Evolutionary conservation across 1,140 invertebrate species (phyloP).

Genomic region (Drosophila equinoxialis): DNA sequence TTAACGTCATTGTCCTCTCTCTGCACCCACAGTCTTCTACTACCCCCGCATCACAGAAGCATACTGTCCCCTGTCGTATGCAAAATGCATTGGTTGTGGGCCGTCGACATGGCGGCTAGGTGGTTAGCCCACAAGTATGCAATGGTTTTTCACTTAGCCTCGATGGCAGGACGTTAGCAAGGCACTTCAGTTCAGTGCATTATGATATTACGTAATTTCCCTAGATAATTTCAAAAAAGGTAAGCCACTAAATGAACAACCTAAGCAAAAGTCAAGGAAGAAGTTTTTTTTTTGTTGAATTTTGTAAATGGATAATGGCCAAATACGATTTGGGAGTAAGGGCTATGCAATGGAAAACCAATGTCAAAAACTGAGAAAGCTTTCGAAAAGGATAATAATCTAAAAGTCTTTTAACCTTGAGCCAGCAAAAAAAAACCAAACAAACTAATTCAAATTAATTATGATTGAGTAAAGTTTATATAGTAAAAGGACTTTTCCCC

Average conservation of each 20-base stretch:
- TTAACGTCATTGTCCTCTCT: slow-evolving; percentile 38
- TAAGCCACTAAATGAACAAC: slow-evolving; percentile 23
- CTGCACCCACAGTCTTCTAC: neutral
- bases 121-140: slow-evolving; percentile 38
- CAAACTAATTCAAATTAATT: too few relatives aligned
- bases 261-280: slow-evolving; percentile 4
- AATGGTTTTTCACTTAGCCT: slow-evolving; percentile 18
- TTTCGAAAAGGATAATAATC: too few relatives aligned
- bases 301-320: neutral
- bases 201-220: slow-evolving; percentile 46
- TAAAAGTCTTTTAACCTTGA: too few relatives aligned
- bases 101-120: neutral
- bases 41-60: neutral
- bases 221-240: slow-evolving; percentile 10
- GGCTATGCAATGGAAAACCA: too few relatives aligned
- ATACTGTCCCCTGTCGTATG: slow-evolving; percentile 33
- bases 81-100: slow-evolving; percentile 22
- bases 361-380: too few relatives aligned
- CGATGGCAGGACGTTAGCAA: neutral
- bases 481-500: too few relatives aligned
- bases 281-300: neutral
- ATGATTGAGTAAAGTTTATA: too few relatives aligned
- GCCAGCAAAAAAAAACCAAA: too few relatives aligned
- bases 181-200: neutral
- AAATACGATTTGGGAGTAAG: too few relatives aligned